These are phyloP conservation scores for Lacerta agilis DNA, from an alignment of 2,797 vertebrate species.

Conservation along the genomic window DNA sequence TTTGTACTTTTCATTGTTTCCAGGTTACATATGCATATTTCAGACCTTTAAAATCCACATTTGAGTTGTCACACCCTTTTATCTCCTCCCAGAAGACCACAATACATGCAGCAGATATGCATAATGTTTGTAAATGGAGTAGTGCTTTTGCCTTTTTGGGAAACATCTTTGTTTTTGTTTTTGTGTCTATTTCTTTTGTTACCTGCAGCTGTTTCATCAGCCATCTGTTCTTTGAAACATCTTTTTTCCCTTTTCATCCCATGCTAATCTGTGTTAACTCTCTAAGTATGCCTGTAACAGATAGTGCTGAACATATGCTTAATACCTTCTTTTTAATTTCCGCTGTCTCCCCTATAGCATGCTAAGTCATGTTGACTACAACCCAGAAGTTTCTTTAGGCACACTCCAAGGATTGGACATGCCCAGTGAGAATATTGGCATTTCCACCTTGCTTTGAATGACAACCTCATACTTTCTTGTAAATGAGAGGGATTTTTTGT, in stretches of 20 bases:
- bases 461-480: not conserved
- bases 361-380: not conserved
- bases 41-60: conserved; percentile 36
- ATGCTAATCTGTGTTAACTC: conserved; percentile 58
- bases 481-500: not conserved
- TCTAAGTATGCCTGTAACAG: conserved; percentile 36
- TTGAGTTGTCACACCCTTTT: conserved; percentile 21
- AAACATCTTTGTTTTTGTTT: conserved; percentile 41
- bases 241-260: conserved; percentile 45
- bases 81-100: conserved; percentile 29
- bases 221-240: conserved; percentile 55
- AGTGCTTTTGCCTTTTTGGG: conserved; percentile 20
- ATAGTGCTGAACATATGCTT: conserved; percentile 40
- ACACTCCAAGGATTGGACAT: not conserved
- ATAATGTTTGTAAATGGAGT: conserved; percentile 43
- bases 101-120: conserved; percentile 29
- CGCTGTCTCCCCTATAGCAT: not conserved
- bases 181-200: conserved; percentile 45
- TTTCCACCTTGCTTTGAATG: not conserved
- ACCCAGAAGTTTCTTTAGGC: not conserved
- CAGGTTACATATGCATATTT: not conserved
- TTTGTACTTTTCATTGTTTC: conserved; percentile 27
- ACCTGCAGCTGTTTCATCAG: conserved; percentile 54
- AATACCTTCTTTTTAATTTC: conserved; percentile 26
- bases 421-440: not conserved